phyloP scores from a whole-genome alignment of 2,888 invertebrate genomes.

The Colostygia pectinataria region DNA sequence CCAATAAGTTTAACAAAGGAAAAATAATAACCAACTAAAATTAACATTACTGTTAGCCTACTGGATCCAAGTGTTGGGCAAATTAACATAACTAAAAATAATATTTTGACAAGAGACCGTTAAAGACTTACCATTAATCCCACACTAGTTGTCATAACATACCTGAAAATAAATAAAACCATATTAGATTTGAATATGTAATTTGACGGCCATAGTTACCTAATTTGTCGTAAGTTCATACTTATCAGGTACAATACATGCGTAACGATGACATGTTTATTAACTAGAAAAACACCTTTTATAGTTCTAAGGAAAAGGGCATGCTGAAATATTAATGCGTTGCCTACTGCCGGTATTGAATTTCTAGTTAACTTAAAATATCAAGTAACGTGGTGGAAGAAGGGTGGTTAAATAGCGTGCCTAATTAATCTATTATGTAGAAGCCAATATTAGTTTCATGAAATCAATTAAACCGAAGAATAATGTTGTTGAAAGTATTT shows the following conservation, averaged over 20 bases:
- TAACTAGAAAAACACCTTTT: no score
- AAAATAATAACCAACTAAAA: no score
- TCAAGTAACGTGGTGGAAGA: constrained; percentile 27
- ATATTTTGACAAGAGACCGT: no score
- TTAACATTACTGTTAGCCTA: no score
- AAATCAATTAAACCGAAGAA: background rate
- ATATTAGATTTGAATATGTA: constrained; percentile 16
- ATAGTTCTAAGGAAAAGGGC: constrained; percentile 40
- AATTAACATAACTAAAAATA: background rate
- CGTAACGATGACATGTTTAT: no score
- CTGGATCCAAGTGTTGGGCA: no score
- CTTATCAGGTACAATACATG: no score
- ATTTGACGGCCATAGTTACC: constrained; percentile 9
- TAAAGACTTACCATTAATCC: constrained; percentile 9
- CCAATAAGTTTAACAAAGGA: no score
- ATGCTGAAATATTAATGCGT: constrained; percentile 49
- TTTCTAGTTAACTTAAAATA: constrained; percentile 39
- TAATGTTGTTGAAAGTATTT: background rate
- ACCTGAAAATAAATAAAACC: constrained; percentile 33
- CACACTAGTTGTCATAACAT: constrained; percentile 15
- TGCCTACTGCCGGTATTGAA: constrained; percentile 32
- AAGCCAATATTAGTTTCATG: background rate
- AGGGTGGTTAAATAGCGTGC: constrained; percentile 25
- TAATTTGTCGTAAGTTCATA: no score
- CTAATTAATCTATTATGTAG: constrained; percentile 13